phyloP scores from a whole-genome alignment of 1,140 invertebrate genomes.

The Littorina saxatilis region DNA sequence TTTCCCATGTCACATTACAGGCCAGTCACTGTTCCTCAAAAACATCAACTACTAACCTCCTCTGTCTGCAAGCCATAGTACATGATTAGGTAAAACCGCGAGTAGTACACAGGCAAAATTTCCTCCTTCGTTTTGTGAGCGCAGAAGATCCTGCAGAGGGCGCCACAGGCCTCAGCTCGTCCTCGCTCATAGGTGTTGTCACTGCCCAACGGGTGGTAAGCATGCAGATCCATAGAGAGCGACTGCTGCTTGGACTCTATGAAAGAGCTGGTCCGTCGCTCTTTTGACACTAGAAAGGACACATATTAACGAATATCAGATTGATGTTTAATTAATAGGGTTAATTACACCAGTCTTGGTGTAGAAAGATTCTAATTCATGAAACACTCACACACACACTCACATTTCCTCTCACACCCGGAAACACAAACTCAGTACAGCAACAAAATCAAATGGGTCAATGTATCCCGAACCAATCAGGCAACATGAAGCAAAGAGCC shows the following conservation, averaged over 20 bases:
- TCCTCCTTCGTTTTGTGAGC: slow-evolving; percentile 97
- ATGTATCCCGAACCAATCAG: slow-evolving; percentile 86
- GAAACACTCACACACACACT: too few relatives aligned
- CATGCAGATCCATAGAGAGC: slow-evolving; percentile 53
- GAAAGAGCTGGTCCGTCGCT: slow-evolving; percentile 65
- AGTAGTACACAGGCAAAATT: slow-evolving; percentile 94
- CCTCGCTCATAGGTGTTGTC: slow-evolving; percentile 80
- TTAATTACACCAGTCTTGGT: too few relatives aligned
- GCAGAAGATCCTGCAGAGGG: slow-evolving; percentile 96
- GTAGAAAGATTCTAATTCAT: too few relatives aligned
- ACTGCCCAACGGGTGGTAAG: slow-evolving; percentile 36
- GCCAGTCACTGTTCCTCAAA: too few relatives aligned
- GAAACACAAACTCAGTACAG: slow-evolving; percentile 47
- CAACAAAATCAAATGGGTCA: slow-evolving; percentile 61
- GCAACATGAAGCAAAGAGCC: slow-evolving; percentile 98
- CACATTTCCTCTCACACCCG: too few relatives aligned
- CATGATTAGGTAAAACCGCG: slow-evolving; percentile 94
- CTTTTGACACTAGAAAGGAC: slow-evolving; percentile 47
- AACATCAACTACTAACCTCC: too few relatives aligned
- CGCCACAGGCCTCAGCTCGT: slow-evolving; percentile 95
- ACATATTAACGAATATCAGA: too few relatives aligned
- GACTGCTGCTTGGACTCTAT: slow-evolving; percentile 64
- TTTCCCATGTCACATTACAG: too few relatives aligned
- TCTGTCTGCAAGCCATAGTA: slow-evolving; percentile 87
- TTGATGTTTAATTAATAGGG: too few relatives aligned